Evolutionary conservation across 2,797 vertebrate genomes (phyloP).

Genomic region (Dromococcyx pavoninus): DNA sequence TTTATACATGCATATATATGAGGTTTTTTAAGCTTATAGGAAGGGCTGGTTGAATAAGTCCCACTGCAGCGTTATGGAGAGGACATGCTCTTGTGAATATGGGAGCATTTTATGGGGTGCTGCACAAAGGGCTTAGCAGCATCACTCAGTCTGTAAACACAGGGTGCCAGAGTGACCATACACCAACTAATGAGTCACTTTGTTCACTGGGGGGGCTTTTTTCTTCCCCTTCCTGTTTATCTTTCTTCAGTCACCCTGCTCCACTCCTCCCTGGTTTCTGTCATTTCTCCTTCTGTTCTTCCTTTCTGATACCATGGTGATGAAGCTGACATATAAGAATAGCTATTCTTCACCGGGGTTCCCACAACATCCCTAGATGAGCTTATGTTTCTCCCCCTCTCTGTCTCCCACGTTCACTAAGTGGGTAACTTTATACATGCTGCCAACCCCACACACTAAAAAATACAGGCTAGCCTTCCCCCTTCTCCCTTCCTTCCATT

Average conservation of each 20-base stretch:
- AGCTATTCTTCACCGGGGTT: conserved; percentile 46
- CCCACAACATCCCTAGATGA: conserved; percentile 17
- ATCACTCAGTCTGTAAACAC: background rate
- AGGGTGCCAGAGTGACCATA: rapidly evolving
- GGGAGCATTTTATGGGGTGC: background rate
- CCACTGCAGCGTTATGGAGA: background rate
- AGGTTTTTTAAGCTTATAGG: background rate
- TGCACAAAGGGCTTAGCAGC: background rate
- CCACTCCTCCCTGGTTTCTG: background rate
- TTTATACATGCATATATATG: background rate
- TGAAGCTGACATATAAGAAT: conserved; percentile 25
- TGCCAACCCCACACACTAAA: conserved; percentile 16
- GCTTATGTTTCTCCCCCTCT: conserved; percentile 44
- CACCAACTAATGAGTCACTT: background rate
- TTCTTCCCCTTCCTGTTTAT: background rate
- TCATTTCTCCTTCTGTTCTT: conserved; percentile 43
- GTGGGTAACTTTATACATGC: conserved; percentile 12
- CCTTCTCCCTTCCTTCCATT: background rate
- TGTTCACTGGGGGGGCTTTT: background rate
- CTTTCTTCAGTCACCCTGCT: background rate
- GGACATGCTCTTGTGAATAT: background rate
- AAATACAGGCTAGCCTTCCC: background rate
- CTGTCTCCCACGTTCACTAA: conserved; percentile 41
- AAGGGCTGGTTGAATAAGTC: background rate
- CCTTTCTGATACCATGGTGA: conserved; percentile 59